Percentiles rank a stretch among this genome's conserved stretches.
These are phyloP conservation scores for Athene cunicularia DNA, from an alignment of 2,113 vertebrate species.

Conservation along the genomic window DNA sequence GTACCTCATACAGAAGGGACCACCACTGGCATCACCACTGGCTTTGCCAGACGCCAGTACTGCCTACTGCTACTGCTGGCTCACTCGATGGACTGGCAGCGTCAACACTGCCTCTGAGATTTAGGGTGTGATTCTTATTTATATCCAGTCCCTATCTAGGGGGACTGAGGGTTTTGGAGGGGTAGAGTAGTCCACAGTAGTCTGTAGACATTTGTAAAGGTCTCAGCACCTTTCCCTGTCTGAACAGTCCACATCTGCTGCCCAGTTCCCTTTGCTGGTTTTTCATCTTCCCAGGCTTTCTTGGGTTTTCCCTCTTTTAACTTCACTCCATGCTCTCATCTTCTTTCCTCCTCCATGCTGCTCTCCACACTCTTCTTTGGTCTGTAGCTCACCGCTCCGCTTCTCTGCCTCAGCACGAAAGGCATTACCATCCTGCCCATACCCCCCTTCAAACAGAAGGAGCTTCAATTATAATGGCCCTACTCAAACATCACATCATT, in stretches of 20 bases:
- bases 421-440: background rate
- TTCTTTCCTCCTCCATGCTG: background rate
- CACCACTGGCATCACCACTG: background rate
- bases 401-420: background rate
- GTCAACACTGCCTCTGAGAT: background rate
- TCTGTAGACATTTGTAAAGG: background rate
- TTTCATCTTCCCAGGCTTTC: background rate
- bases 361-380: background rate
- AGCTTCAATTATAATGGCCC: background rate
- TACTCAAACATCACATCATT: background rate
- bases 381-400: background rate
- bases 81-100: background rate
- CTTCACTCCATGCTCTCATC: background rate
- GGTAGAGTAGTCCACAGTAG: background rate
- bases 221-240: background rate
- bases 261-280: background rate
- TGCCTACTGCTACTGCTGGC: background rate
- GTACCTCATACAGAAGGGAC: background rate
- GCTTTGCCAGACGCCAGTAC: background rate
- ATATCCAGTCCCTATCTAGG: background rate
- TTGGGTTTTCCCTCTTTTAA: background rate
- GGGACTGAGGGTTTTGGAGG: background rate
- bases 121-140: background rate
- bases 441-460: background rate
- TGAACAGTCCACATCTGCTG: background rate